These are phyloP conservation scores for Dicerorhinus sumatrensis DNA, from an alignment of 2,113 vertebrate species.

Conservation along the genomic window DNA sequence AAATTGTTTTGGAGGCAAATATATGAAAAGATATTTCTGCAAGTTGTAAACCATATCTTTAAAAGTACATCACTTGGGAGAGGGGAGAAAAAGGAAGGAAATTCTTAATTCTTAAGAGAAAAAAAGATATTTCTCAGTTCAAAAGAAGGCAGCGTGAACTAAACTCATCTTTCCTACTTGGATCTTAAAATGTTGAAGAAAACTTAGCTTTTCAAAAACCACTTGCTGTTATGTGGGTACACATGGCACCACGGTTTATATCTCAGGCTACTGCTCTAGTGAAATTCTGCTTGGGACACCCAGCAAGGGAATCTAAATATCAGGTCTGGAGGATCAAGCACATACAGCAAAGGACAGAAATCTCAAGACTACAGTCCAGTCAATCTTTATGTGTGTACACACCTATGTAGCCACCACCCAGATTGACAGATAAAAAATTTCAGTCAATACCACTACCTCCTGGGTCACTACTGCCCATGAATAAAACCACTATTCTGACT, in stretches of 20 bases:
- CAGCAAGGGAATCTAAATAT: neutral
- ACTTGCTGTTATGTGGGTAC: neutral
- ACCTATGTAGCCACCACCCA: neutral
- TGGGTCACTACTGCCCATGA: neutral
- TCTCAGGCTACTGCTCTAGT: neutral
- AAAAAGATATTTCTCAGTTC: neutral
- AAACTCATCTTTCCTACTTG: neutral
- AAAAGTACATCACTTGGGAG: neutral
- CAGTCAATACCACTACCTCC: neutral
- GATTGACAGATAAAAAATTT: rapidly evolving
- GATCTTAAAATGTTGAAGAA: neutral
- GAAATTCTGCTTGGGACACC: neutral
- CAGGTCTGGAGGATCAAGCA: neutral
- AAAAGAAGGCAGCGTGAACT: neutral
- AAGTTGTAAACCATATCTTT: neutral
- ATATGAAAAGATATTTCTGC: neutral
- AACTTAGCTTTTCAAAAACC: neutral
- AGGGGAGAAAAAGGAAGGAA: neutral
- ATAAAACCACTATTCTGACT: neutral
- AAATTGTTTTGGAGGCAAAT: neutral
- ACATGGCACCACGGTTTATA: rapidly evolving
- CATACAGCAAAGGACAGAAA: neutral
- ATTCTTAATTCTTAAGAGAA: neutral
- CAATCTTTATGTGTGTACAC: rapidly evolving
- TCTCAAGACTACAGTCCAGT: neutral